phyloP scores from a whole-genome alignment of 2,888 invertebrate species.

The Ptilodon capucinus region DNA sequence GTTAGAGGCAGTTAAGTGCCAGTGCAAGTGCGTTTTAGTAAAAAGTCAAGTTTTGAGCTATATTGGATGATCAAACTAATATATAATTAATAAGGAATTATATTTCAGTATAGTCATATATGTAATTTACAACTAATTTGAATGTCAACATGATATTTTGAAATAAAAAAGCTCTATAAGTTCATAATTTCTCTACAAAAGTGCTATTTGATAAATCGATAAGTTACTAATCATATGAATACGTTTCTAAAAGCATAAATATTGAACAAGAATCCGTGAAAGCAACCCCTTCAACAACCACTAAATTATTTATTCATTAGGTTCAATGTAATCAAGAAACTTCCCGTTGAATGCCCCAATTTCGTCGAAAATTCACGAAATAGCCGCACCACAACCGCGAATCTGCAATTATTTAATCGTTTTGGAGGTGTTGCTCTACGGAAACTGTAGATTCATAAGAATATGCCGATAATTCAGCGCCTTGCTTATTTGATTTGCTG shows the following conservation, averaged over 20 bases:
- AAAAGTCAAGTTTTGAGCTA: too few species aligned
- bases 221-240: not conserved
- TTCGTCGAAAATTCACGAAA: conserved; percentile 66
- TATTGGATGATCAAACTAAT: too few species aligned
- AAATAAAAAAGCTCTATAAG: too few species aligned
- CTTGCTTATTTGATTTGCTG: conserved; percentile 8
- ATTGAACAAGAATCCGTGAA: conserved; percentile 11
- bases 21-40: too few species aligned
- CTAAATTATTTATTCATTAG: conserved; percentile 63
- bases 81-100: too few species aligned
- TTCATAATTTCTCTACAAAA: too few species aligned
- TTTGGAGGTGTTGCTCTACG: conserved; percentile 69
- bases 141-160: too few species aligned
- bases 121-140: too few species aligned
- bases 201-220: too few species aligned
- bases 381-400: conserved; percentile 59
- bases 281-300: conserved; percentile 39
- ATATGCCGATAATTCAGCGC: conserved; percentile 35
- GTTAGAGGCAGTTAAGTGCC: too few species aligned
- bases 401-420: conserved; percentile 76
- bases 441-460: conserved; percentile 59
- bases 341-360: conserved; percentile 64
- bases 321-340: conserved; percentile 65
- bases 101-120: too few species aligned
- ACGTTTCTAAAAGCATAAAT: not conserved